phyloP scores from a whole-genome alignment of 2,888 invertebrate genomes.

The Conus canariensis region DNA sequence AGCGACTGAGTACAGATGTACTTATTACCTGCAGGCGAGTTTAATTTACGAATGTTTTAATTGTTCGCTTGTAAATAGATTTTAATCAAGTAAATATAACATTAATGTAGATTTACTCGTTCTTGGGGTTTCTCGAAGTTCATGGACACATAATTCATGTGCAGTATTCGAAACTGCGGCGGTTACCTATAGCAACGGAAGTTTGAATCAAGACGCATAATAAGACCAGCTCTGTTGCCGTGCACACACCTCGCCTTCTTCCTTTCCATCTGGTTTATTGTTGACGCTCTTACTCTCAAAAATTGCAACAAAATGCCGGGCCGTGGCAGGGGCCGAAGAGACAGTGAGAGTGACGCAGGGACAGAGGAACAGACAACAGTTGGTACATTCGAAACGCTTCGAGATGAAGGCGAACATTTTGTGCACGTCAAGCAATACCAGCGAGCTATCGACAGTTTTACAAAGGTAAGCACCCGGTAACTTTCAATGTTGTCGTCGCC shows the following conservation, averaged over 20 bases:
- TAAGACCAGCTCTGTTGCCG: background rate
- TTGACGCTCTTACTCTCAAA: background rate
- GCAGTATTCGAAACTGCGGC: slow-evolving; percentile 25
- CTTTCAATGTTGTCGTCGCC: no score
- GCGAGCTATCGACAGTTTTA: slow-evolving; percentile 76
- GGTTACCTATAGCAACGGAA: slow-evolving; percentile 38
- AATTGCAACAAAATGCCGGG: slow-evolving; percentile 27
- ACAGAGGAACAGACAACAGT: slow-evolving; percentile 63
- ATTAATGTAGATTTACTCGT: no score
- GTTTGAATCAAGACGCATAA: background rate
- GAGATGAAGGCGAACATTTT: slow-evolving; percentile 75
- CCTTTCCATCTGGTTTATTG: background rate
- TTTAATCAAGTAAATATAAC: no score
- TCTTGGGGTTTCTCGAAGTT: no score
- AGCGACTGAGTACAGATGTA: no score
- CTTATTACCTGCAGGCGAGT: no score
- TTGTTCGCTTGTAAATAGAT: no score
- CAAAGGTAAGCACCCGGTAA: slow-evolving; percentile 65
- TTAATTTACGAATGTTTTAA: no score
- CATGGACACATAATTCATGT: no score
- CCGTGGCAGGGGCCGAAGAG: slow-evolving; percentile 54
- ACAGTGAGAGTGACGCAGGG: slow-evolving; percentile 61
- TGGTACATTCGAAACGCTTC: slow-evolving; percentile 70
- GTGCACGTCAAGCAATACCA: slow-evolving; percentile 70
- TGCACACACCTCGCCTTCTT: background rate